phyloP scores from a whole-genome alignment of 2,113 vertebrate genomes.

The Corythornis cristatus region DNA sequence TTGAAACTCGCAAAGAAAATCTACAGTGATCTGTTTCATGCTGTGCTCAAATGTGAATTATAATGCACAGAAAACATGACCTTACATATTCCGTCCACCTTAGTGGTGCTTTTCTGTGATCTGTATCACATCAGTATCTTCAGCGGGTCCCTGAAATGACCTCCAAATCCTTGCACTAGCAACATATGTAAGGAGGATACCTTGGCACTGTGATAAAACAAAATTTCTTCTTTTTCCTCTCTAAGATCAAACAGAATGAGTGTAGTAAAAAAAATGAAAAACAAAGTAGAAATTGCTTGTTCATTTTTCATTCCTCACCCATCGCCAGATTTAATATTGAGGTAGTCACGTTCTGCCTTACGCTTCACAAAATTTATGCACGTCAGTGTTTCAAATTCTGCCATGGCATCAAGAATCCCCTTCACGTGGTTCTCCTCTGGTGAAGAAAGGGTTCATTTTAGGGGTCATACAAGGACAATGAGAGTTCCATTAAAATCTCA shows the following conservation, averaged over 20 bases:
- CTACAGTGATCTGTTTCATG: not conserved
- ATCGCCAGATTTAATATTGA: constrained; percentile 29
- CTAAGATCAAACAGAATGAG: not conserved
- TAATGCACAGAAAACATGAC: not conserved
- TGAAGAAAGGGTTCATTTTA: not conserved
- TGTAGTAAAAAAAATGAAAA: not conserved
- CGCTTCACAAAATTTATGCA: constrained; percentile 62
- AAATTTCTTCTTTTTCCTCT: not conserved
- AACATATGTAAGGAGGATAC: not conserved
- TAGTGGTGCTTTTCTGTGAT: not conserved
- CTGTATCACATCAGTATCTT: not conserved
- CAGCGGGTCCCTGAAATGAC: not conserved
- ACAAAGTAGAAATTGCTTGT: not conserved
- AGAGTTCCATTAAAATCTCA: not conserved
- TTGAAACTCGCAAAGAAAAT: not conserved
- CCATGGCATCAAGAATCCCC: constrained; percentile 56
- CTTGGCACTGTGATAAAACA: not conserved
- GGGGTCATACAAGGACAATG: not conserved
- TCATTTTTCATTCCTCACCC: constrained; percentile 50
- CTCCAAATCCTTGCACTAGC: not conserved
- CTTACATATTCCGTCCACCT: not conserved
- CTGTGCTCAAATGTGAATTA: not conserved
- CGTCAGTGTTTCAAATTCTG: constrained; percentile 64
- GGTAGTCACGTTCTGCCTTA: constrained; percentile 41
- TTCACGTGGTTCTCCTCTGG: constrained; percentile 8